These are phyloP conservation scores for Trogon surrucura DNA, from an alignment of 2,113 vertebrate species.

Conservation along the genomic window DNA sequence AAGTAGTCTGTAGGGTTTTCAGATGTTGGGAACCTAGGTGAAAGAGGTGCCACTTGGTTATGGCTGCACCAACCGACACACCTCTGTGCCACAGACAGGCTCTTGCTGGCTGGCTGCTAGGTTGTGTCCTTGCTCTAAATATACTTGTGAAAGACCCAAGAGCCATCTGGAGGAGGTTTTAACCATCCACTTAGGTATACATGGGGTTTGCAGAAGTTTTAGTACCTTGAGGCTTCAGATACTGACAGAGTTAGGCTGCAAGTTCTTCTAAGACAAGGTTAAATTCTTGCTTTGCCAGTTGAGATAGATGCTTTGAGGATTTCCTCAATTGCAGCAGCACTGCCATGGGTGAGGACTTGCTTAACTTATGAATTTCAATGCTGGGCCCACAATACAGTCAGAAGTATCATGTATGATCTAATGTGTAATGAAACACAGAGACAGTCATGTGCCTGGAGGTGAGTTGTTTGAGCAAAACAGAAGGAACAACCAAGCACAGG, in stretches of 20 bases:
- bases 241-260: background rate
- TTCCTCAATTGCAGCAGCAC: background rate
- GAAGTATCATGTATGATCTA: background rate
- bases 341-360: background rate
- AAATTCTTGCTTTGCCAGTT: background rate
- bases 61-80: rapidly evolving
- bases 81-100: rapidly evolving
- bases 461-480: background rate
- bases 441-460: too few species aligned
- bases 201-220: background rate
- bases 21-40: background rate
- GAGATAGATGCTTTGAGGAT: background rate
- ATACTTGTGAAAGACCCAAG: background rate
- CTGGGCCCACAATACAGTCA: background rate
- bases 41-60: background rate
- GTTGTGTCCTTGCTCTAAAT: background rate
- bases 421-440: background rate
- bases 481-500: background rate
- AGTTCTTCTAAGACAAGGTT: background rate
- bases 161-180: background rate
- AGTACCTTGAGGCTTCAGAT: background rate
- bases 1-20: background rate
- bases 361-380: background rate
- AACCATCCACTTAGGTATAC: background rate
- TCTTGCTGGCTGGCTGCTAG: background rate